Evolutionary conservation across 37 sponge, comb jelly and placozoan species (phyloP).

Genomic region (Sycon ciliatum): DNA sequence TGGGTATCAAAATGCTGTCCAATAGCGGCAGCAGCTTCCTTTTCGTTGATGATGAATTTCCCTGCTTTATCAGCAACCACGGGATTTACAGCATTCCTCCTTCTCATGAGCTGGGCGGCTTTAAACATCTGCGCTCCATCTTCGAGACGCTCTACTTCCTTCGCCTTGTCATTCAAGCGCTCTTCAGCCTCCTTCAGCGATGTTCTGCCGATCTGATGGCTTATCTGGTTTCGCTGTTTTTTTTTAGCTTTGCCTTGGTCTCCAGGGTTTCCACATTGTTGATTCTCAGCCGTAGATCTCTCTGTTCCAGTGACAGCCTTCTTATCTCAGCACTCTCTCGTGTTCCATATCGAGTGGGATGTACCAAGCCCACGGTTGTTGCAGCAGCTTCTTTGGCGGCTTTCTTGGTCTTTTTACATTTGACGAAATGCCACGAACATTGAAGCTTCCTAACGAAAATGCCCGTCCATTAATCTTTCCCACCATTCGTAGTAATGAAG

Average conservation of each 20-base stretch:
- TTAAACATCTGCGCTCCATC: slow-evolving; percentile 16
- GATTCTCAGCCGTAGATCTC: slow-evolving; percentile 11
- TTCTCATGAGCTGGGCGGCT: slow-evolving; percentile 16
- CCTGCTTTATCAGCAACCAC: too few relatives aligned
- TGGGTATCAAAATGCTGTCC: too few relatives aligned
- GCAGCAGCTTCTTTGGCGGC: background rate
- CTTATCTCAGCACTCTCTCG: slow-evolving; percentile 16
- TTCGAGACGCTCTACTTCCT: slow-evolving; percentile 2
- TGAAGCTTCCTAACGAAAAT: slow-evolving; percentile 10
- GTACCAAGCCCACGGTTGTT: slow-evolving; percentile 12
- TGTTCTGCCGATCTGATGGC: background rate
- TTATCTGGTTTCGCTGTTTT: slow-evolving; percentile 14
- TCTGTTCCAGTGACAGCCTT: slow-evolving; percentile 3
- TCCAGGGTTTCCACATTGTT: background rate
- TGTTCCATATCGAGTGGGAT: slow-evolving; percentile 1
- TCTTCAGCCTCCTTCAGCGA: too few relatives aligned
- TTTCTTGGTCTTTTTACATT: slow-evolving; percentile 13
- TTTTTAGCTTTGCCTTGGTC: slow-evolving; percentile 6
- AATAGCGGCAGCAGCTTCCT: too few relatives aligned
- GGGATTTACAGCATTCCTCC: too few relatives aligned
- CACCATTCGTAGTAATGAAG: too few relatives aligned
- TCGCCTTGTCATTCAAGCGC: slow-evolving; percentile 10
- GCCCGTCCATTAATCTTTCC: too few relatives aligned
- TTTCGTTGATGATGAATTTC: too few relatives aligned
- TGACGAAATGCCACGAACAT: slow-evolving; percentile 11